Percentiles rank a stretch among this genome's conserved stretches.
These are phyloP conservation scores for Cololabis saira DNA, from an alignment of 2,113 vertebrate genomes.

Conservation along the genomic window DNA sequence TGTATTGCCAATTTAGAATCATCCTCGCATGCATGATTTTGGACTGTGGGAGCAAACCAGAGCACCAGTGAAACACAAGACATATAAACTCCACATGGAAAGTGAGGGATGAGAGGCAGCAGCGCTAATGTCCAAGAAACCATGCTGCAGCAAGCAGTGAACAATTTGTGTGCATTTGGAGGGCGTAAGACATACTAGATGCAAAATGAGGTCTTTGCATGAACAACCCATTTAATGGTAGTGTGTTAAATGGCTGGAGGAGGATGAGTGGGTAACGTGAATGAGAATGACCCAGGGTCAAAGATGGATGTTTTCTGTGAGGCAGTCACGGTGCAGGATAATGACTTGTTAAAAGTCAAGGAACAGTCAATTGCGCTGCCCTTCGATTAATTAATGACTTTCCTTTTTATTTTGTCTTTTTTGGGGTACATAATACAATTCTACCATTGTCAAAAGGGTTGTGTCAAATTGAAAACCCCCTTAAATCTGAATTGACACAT, in stretches of 20 bases:
- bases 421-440: conserved; percentile 70
- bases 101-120: too few relatives aligned
- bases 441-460: conserved; percentile 66
- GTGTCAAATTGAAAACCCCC: conserved; percentile 62
- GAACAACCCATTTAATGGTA: conserved; percentile 18
- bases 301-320: conserved; percentile 58
- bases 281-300: conserved; percentile 52
- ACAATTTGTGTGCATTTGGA: too few relatives aligned
- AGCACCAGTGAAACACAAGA: too few relatives aligned
- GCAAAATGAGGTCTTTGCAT: not conserved
- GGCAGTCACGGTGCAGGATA: conserved; percentile 52
- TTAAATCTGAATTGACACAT: not conserved
- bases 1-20: too few relatives aligned
- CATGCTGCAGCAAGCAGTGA: too few relatives aligned
- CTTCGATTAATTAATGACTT: conserved; percentile 61
- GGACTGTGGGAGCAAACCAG: too few relatives aligned
- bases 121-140: too few relatives aligned
- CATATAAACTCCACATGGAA: too few relatives aligned
- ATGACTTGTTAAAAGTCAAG: conserved; percentile 61
- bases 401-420: conserved; percentile 73
- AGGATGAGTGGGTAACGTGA: conserved; percentile 29
- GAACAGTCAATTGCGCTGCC: conserved; percentile 65
- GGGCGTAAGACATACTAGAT: not conserved
- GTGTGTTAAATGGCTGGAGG: conserved; percentile 11
- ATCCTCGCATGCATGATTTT: too few relatives aligned